These are phyloP conservation scores for Melipona bicolor DNA, from an alignment of 2,888 invertebrate species.

Conservation along the genomic window DNA sequence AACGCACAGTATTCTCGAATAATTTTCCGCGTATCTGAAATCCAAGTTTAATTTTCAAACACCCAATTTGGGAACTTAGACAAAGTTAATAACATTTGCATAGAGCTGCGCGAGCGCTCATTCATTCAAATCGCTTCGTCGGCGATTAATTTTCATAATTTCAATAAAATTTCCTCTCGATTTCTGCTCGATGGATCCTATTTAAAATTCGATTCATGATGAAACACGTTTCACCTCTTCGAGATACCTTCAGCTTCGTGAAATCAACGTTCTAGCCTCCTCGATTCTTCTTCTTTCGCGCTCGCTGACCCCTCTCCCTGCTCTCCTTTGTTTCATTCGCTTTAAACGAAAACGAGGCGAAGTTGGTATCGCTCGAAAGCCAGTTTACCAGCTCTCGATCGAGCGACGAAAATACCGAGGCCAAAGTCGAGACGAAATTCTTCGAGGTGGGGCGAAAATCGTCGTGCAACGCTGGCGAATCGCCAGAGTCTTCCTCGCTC, in stretches of 20 bases:
- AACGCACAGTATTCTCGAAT: too few species aligned
- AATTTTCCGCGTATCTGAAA: background rate
- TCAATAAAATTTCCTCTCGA: too few species aligned
- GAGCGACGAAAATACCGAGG: background rate
- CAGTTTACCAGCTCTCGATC: background rate
- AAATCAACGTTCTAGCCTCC: background rate
- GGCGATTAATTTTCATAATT: background rate
- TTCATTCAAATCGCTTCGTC: background rate
- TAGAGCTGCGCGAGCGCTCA: background rate
- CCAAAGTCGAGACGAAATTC: background rate
- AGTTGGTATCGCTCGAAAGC: conserved; percentile 4
- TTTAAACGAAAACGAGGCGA: conserved; percentile 19
- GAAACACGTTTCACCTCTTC: background rate
- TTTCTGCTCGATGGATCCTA: too few species aligned
- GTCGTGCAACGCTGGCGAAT: conserved; percentile 33
- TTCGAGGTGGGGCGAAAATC: conserved; percentile 25
- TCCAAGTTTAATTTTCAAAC: background rate
- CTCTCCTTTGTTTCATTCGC: conserved; percentile 25
- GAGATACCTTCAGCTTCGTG: background rate
- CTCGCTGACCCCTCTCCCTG: conserved; percentile 4
- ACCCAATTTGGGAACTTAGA: conserved; percentile 8
- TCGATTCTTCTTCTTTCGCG: background rate
- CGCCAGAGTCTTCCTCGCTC: conserved; percentile 25
- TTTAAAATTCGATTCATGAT: background rate
- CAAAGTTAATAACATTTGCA: background rate